These are phyloP conservation scores for Rhabdomys pumilio DNA, from an alignment of 2,797 vertebrate genomes.

Conservation along the genomic window DNA sequence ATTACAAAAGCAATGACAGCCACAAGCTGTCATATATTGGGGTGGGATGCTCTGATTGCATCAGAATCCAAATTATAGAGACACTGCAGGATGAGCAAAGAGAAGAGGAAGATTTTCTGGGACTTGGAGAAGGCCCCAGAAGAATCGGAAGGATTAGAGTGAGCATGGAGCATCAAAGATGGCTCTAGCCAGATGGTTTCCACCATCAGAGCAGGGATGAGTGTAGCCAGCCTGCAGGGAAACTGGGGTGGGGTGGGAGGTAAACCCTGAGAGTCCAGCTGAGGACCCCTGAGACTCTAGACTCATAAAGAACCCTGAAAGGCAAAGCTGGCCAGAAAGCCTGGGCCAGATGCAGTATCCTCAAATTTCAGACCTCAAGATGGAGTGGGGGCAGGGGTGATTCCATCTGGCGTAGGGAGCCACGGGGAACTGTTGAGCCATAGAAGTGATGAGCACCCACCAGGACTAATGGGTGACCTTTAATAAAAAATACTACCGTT, in stretches of 20 bases:
- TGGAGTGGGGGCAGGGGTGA: neutral
- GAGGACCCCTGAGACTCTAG: neutral
- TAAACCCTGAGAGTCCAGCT: neutral
- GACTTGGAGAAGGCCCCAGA: neutral
- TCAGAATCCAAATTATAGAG: neutral
- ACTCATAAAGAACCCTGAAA: neutral
- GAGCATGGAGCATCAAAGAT: neutral
- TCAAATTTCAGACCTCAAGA: neutral
- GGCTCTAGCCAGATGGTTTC: neutral
- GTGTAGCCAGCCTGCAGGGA: neutral
- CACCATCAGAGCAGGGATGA: too few species aligned
- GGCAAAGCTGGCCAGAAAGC: neutral
- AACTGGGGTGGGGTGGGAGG: neutral
- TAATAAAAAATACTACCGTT: constrained; percentile 3
- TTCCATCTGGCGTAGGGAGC: too few species aligned
- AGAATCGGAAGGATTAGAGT: too few species aligned
- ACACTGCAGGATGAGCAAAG: neutral
- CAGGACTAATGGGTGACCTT: neutral
- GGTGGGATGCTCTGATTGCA: too few species aligned
- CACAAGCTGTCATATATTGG: neutral
- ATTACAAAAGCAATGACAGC: neutral
- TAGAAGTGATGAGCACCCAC: too few species aligned
- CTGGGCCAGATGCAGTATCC: neutral
- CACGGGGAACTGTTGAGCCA: neutral
- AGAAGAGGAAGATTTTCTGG: neutral